These are phyloP conservation scores for Syritta pipiens DNA, from an alignment of 2,888 invertebrate species.

Conservation along the genomic window DNA sequence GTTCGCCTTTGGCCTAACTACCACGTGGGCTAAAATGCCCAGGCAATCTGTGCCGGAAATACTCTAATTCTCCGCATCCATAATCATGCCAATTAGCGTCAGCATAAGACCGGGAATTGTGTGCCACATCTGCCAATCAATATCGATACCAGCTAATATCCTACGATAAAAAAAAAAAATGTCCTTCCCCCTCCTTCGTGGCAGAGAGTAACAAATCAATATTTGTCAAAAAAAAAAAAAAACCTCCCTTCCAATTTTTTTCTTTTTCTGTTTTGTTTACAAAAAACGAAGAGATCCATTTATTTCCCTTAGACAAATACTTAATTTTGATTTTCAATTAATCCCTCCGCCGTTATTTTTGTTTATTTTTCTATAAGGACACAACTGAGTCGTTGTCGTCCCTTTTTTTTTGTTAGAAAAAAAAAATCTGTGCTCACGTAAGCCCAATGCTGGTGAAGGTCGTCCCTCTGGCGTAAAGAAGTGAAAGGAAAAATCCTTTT, in stretches of 20 bases:
- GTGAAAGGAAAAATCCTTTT: conserved; percentile 35
- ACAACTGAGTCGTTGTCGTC: conserved; percentile 41
- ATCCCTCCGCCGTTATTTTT: conserved; percentile 56
- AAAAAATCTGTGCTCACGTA: conserved; percentile 19
- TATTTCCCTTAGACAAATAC: conserved; percentile 63
- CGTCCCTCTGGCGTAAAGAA: not conserved
- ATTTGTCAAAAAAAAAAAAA: conserved; percentile 32
- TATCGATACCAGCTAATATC: conserved; percentile 13
- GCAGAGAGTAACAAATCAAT: conserved; percentile 38
- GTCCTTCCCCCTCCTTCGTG: conserved; percentile 22
- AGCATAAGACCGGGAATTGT: not conserved
- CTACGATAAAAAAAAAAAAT: not conserved
- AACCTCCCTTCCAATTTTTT: not conserved
- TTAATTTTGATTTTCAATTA: conserved; percentile 67
- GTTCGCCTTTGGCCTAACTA: too few relatives aligned
- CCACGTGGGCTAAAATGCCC: too few relatives aligned
- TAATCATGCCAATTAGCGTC: conserved; percentile 34
- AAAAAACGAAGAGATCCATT: conserved; percentile 47
- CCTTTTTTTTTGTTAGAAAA: not conserved
- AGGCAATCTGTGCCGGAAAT: too few relatives aligned
- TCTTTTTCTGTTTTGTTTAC: conserved; percentile 16
- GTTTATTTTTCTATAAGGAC: conserved; percentile 27
- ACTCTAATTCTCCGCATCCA: too few relatives aligned
- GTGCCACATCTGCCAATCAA: conserved; percentile 43
- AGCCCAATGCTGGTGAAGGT: conserved; percentile 11